Evolutionary conservation across 1,140 invertebrate genomes (phyloP), one percentile per base, ranked within the genome.

Genomic region (Drosophila bocki): DNA sequence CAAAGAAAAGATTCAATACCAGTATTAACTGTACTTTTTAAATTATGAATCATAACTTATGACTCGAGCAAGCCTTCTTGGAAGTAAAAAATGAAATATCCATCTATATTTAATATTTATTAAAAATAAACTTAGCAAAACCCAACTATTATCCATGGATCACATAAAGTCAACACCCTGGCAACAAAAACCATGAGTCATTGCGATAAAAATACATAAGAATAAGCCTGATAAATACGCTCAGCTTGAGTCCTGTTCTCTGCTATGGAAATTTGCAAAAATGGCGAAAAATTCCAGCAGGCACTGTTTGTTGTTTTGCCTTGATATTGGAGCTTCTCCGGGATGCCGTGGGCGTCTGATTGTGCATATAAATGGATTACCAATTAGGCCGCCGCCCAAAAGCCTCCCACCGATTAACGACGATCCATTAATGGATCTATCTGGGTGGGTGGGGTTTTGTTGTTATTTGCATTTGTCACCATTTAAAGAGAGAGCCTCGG

Each of bases 351-450:
- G 74, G 72, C 62, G 75, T 58, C 74, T 45, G 56, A 70, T 78
- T 78, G 63, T 57, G 74, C 75, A 78, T 78, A 54, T 32, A 78
- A 78, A 78, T 78, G 63, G 47, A 68, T 61, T 77, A 68, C 74
- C 56, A 78, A 77, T 76, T 76, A 76, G 58, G 51, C 72, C 51
- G 45, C 29, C 32, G 1, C 19, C 64, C 19, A 33, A 3, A 3
- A 7, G n/a, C 32, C 59, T 29, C 29, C 60, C 11, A 4, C 50
- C 61, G 54, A 51, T 41, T 53, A 53, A 35, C 71, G 26, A 45
- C 71, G 61, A 63, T 63, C 75, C 75, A 77, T 77, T 77, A 77
- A 77, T 77, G 75, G 75, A 65, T 63, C 48, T 32, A 44, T 56
- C 42, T 56, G 29, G 13, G 13, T 77, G 61, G 75, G 75, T 59